phyloP scores from a whole-genome alignment of 2,113 vertebrate genomes.

The Rhinichthys klamathensis region DNA sequence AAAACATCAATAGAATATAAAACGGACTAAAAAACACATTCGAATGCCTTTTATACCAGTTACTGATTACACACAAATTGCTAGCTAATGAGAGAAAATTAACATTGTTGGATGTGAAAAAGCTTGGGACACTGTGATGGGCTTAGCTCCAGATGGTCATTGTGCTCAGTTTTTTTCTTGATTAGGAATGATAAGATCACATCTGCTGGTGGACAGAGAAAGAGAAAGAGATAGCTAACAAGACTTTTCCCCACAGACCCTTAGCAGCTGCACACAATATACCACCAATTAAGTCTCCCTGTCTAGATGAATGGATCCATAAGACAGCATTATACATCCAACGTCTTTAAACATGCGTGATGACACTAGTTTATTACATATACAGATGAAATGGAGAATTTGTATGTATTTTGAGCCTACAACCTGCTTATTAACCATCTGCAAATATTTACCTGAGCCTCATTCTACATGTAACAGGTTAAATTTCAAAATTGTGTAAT shows the following conservation, averaged over 20 bases:
- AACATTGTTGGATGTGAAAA: background rate
- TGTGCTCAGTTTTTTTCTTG: constrained; percentile 33
- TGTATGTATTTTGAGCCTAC: background rate
- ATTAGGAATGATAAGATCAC: constrained; percentile 41
- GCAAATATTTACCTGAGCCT: background rate
- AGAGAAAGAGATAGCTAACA: constrained; percentile 19
- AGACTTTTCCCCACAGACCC: constrained; percentile 29
- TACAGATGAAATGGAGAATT: background rate
- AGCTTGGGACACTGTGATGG: background rate
- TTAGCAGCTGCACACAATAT: constrained; percentile 42
- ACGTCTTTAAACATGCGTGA: background rate
- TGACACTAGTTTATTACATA: background rate
- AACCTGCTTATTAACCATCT: background rate
- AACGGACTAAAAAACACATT: background rate
- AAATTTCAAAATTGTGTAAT: background rate
- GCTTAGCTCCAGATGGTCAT: constrained; percentile 40
- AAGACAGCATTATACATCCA: background rate
- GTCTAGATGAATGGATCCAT: constrained; percentile 19
- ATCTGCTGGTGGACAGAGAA: constrained; percentile 36
- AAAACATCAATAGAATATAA: background rate
- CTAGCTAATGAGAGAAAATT: background rate
- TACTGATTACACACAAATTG: constrained; percentile 18
- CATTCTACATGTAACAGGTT: background rate
- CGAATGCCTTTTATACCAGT: background rate
- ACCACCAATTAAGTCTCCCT: constrained; percentile 16